Evolutionary conservation across 2,113 vertebrate species (phyloP), one percentile per base, ranked within the genome.

Genomic region (Elephas maximus): DNA sequence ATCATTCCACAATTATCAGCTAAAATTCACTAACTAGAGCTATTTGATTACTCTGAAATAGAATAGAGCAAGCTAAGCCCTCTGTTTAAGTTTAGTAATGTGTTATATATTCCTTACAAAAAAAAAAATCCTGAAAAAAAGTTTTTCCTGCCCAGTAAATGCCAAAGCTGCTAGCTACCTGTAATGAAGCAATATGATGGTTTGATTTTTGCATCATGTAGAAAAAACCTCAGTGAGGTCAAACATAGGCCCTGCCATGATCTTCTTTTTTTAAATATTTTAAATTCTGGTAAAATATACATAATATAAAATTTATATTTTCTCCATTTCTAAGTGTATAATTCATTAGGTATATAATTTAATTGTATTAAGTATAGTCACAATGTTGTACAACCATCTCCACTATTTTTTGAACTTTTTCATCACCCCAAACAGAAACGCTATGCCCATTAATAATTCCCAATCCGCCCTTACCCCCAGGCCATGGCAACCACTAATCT

Each of bases 91-190:
- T 91, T 62, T 53, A 93, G 41, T 76, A 20, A 24, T 71, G 37
- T 33, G 23, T 91, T 96, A 95, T 67, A 33, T 1, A 71, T 93
- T 23, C 1, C 4, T 74, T 95, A 83, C 74, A 6, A 30, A 95
- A 92, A 41, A 30, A 10, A 62, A 17, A 28, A 20, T 57, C 45
- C 77, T 24, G 18, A 82, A 69, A 12, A 33, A 26, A 30, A 30
- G 8, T 37, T 8, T 90, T 53, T 62, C 12, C 57, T 77, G 1
- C 11, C 30, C 6, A 51, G 1, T 60, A 37, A 67, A 73, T 41
- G 37, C 51, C 63, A 37, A 10, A 90, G 69, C 28, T 14, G 37
- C 37, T 37, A 37, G 5, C 33, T 37, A 4, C 26, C 37, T 44
- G 24, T 76, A 11, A 18, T 60, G n/a, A 77, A 80, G 26, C 33